A percentile compares a stretch with the other conserved stretches of the same genome.
Evolutionary conservation across 2,113 vertebrate species (phyloP).

Genomic region (Hirundichthys speculiger): DNA sequence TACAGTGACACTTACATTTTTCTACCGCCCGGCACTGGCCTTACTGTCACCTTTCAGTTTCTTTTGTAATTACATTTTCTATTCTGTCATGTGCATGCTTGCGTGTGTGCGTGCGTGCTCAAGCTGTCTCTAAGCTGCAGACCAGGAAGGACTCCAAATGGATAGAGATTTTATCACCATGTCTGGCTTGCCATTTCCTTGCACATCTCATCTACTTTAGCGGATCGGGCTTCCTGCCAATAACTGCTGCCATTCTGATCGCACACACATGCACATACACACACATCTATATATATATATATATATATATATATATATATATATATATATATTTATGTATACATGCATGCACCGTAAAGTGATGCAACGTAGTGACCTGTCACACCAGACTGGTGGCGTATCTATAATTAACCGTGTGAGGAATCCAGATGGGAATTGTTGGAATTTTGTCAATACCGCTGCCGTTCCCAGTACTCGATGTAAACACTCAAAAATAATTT

Average conservation of each 20-base stretch:
- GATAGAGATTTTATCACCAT: conserved; percentile 73
- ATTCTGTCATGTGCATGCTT: conserved; percentile 9
- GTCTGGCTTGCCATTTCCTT: conserved; percentile 70
- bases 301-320: too few relatives aligned
- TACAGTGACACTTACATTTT: conserved; percentile 38
- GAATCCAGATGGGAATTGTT: not conserved
- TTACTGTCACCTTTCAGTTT: conserved; percentile 52
- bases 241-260: conserved; percentile 41
- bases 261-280: not conserved
- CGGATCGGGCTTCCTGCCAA: conserved; percentile 55
- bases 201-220: conserved; percentile 68
- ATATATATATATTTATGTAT: too few relatives aligned
- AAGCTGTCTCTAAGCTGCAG: conserved; percentile 43
- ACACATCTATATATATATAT: too few relatives aligned
- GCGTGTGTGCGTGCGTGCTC: conserved; percentile 21
- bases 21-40: conserved; percentile 22
- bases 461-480: too few relatives aligned
- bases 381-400: too few relatives aligned
- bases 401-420: not conserved
- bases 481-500: too few relatives aligned
- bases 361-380: too few relatives aligned
- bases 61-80: conserved; percentile 60
- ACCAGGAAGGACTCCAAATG: conserved; percentile 67
- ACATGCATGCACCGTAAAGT: too few relatives aligned
- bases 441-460: not conserved